Conservation (phyloP, 2,888 invertebrate genomes). For the Junonia oenone region DNA sequence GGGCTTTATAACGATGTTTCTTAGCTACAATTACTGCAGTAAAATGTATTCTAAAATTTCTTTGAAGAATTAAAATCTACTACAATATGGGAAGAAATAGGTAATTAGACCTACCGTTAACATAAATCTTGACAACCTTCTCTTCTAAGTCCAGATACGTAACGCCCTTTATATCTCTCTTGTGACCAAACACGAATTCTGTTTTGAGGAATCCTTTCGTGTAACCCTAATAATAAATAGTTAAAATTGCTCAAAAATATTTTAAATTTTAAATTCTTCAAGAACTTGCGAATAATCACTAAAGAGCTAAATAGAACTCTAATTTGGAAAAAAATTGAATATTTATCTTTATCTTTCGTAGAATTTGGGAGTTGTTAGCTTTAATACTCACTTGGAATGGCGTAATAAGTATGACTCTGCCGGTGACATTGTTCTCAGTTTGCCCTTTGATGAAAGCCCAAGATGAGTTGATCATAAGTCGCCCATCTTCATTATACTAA, state of each 20-base stretch:
- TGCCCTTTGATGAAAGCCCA: slow-evolving; percentile 82
- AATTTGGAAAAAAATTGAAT: too few relatives aligned
- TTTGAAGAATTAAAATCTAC: too few relatives aligned
- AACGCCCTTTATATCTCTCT: slow-evolving; percentile 83
- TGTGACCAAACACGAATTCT: slow-evolving; percentile 81
- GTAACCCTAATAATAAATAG: slow-evolving; percentile 73
- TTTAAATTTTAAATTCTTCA: too few relatives aligned
- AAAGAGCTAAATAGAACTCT: neutral
- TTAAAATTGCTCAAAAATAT: neutral
- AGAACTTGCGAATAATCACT: too few relatives aligned
- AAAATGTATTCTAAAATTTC: too few relatives aligned
- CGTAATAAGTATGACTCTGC: slow-evolving; percentile 81
- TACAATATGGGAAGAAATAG: too few relatives aligned
- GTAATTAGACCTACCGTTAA: slow-evolving; percentile 79
- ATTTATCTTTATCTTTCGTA: too few relatives aligned
- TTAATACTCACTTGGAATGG: slow-evolving; percentile 77
- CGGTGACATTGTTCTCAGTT: slow-evolving; percentile 82
- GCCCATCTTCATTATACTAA: slow-evolving; percentile 83
- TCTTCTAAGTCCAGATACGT: slow-evolving; percentile 86
- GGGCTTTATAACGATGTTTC: too few relatives aligned
- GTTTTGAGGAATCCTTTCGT: slow-evolving; percentile 83
- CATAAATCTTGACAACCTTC: slow-evolving; percentile 82
- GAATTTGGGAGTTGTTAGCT: neutral
- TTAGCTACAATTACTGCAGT: too few relatives aligned
- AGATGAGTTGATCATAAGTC: slow-evolving; percentile 83